Evolutionary conservation across 2,797 vertebrate genomes (phyloP).

Genomic region (Phyllotis vaccarum): DNA sequence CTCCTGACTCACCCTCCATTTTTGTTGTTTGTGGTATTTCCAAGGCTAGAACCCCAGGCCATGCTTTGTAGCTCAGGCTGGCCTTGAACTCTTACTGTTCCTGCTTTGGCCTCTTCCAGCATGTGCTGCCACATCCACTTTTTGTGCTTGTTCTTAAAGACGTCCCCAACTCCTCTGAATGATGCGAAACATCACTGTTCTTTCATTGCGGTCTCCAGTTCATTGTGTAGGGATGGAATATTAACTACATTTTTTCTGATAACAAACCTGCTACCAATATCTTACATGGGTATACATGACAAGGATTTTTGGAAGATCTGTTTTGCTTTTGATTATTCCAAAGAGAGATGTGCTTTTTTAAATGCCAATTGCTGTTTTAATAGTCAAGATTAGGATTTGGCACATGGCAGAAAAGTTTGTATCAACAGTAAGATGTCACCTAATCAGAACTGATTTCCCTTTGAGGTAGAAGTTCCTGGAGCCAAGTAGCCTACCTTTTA

Average conservation of each 20-base stretch:
- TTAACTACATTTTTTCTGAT: slow-evolving; percentile 1
- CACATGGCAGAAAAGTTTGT: not conserved
- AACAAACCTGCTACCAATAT: slow-evolving; percentile 23
- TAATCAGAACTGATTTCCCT: not conserved
- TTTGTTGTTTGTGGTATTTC: not conserved
- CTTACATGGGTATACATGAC: not conserved
- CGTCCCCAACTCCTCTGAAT: not conserved
- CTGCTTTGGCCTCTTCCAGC: not conserved
- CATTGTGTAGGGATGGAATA: not conserved
- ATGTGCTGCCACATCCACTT: not conserved
- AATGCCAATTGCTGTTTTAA: not conserved
- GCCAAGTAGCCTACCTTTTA: not conserved
- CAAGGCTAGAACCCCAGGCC: not conserved
- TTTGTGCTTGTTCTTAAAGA: slow-evolving; percentile 35
- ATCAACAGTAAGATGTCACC: slow-evolving; percentile 21
- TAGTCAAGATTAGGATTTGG: not conserved
- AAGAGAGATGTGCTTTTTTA: slow-evolving; percentile 37
- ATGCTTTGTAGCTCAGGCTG: not conserved
- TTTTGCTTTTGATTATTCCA: slow-evolving; percentile 58
- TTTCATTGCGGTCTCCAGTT: slow-evolving; percentile 23
- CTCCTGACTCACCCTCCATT: not conserved
- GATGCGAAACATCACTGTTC: slow-evolving; percentile 24
- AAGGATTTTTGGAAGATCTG: not conserved
- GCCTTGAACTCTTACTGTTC: no score
- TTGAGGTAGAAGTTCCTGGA: not conserved